Base-by-base conservation (phyloP, 2,888 invertebrate genomes). In the Oscheius sp. region DNA sequence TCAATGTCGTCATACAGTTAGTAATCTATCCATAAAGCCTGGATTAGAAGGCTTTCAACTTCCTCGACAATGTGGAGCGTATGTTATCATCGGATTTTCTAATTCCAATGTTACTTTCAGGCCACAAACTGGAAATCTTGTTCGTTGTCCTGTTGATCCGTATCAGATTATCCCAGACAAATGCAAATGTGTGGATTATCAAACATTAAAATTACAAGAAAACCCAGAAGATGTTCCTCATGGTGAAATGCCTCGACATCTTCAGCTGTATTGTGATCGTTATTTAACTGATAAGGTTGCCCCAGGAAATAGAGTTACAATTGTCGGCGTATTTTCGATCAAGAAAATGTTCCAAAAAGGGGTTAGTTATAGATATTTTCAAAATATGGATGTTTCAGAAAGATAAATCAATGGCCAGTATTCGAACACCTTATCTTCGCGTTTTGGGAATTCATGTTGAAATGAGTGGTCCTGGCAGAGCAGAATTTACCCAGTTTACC, bases 151-250 rank as follows among this genome's bases (percentile, higher is more conserved):
- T 0, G 89, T 97, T 72, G 99, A 99, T 90, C 99, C 99, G 0
- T 99, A 94, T 89, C 96, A 95, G 89, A 96, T 99, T 78, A 93
- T 98, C 89, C 97, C 98, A 18, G 98, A 99, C 89, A 96, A 96
- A 90, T 98, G 98, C 89, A 92, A 93, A 82, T 99, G 98, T 89
- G 94, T 98, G 27, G 98, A 99, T 90, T 99, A 95, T 89, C 99
- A 99, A 92, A 93, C 94, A 0, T 89, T 99, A n/a, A 99, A 91
- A 80, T 88, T 91, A 18, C 83, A 83, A 92, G 99, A 99, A 90
- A 91, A 95, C 23, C 96, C 96, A 0, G 98, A 99, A 89, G 93
- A 92, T 78, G 93, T 95, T 74, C 96, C 96, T 0, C 96, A 97
- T 88, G 98, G 99, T 58, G 99, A 99, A 91, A 94, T 99, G 92